These are phyloP conservation scores for Platichthys flesus DNA, from an alignment of 2,113 vertebrate genomes.

Conservation along the genomic window DNA sequence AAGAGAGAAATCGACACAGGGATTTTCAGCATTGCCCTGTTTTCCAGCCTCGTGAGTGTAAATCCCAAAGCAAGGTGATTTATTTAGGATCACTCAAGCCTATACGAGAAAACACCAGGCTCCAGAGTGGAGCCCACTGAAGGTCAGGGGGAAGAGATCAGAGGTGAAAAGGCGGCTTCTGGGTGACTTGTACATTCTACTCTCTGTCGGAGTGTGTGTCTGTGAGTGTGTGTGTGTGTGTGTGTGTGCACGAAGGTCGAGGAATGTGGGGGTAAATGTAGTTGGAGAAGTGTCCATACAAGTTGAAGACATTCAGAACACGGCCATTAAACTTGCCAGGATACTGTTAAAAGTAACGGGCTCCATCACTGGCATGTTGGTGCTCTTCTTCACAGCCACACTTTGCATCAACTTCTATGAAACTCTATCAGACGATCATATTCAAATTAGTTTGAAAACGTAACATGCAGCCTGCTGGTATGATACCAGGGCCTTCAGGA, in stretches of 20 bases:
- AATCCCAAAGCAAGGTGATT: background rate
- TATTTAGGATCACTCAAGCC: background rate
- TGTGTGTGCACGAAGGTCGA: conserved; percentile 1
- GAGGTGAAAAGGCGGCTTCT: conserved; percentile 59
- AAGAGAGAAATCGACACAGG: conserved; percentile 6
- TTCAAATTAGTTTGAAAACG: background rate
- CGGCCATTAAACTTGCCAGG: conserved; percentile 16
- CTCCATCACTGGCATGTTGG: background rate
- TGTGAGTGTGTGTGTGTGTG: background rate
- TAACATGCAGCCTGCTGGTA: background rate
- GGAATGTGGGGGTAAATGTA: conserved; percentile 61
- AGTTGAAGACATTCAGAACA: conserved; percentile 38
- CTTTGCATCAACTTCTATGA: background rate
- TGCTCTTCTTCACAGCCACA: conserved; percentile 5
- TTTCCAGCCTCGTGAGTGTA: conserved; percentile 1
- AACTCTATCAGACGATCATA: background rate
- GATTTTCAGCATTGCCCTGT: background rate
- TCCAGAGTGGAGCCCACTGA: conserved; percentile 3
- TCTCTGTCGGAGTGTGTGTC: background rate
- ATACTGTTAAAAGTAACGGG: background rate
- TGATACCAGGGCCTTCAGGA: background rate
- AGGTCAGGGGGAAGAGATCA: conserved; percentile 56
- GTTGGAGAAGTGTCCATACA: conserved; percentile 38
- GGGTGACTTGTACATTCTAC: conserved; percentile 16
- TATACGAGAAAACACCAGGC: conserved; percentile 25